Percentiles rank a stretch among this genome's conserved stretches.
Evolutionary conservation across 2,888 invertebrate species (phyloP).

Genomic region (Agrotis clavis): DNA sequence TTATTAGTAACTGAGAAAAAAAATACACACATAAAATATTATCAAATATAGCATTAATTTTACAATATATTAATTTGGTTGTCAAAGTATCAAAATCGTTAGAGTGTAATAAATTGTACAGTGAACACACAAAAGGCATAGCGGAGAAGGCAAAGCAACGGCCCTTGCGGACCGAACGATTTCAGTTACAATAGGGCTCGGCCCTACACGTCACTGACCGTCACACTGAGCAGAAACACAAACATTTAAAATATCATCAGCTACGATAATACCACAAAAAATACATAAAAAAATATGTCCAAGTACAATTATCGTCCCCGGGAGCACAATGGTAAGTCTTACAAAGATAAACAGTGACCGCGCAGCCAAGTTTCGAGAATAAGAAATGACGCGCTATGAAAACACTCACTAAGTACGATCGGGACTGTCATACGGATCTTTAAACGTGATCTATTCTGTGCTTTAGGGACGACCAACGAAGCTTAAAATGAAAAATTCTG

Average conservation of each 20-base stretch:
- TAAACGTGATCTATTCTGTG: constrained; percentile 29
- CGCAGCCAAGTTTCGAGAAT: constrained; percentile 72
- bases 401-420: constrained; percentile 69
- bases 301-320: constrained; percentile 81
- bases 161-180: constrained; percentile 78
- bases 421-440: constrained; percentile 58
- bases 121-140: constrained; percentile 73
- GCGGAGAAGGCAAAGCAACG: constrained; percentile 80
- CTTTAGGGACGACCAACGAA: constrained; percentile 57
- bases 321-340: constrained; percentile 82
- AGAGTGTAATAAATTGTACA: constrained; percentile 48
- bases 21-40: background rate
- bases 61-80: background rate
- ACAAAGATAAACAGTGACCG: constrained; percentile 84
- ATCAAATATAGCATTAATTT: constrained; percentile 5
- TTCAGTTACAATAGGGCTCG: constrained; percentile 80
- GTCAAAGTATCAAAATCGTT: constrained; percentile 74
- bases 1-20: background rate
- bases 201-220: constrained; percentile 85
- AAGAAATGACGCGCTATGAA: constrained; percentile 73
- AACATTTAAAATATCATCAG: constrained; percentile 90
- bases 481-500: constrained; percentile 61
- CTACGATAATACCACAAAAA: constrained; percentile 75
- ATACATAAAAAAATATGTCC: constrained; percentile 73
- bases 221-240: constrained; percentile 89